phyloP scores from a whole-genome alignment of 2,113 vertebrate species.

The Morone chrysops region DNA sequence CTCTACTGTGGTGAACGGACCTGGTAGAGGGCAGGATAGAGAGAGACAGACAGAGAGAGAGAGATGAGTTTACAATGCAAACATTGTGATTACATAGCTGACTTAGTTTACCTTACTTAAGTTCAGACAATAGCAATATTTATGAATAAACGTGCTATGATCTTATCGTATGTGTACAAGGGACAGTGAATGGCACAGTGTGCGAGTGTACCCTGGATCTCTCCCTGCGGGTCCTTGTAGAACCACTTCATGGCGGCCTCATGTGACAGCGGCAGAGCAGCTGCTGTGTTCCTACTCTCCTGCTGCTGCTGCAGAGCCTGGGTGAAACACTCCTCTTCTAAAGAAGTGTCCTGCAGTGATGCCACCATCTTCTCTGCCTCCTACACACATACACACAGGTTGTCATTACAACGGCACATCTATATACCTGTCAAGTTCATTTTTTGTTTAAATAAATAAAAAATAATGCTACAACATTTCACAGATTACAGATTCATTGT shows the following conservation, averaged over 20 bases:
- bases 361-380: slow-evolving; percentile 95
- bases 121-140: background rate
- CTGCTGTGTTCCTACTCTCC: slow-evolving; percentile 89
- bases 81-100: background rate
- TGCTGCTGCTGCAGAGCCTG: slow-evolving; percentile 90
- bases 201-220: slow-evolving; percentile 89
- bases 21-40: slow-evolving; percentile 68
- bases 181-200: background rate
- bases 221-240: slow-evolving; percentile 95
- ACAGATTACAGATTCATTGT: no score
- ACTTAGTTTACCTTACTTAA: background rate
- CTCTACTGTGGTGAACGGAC: slow-evolving; percentile 93
- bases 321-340: slow-evolving; percentile 93
- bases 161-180: background rate
- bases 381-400: slow-evolving; percentile 68
- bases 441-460: no score
- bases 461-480: no score
- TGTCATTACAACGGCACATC: no score
- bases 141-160: background rate
- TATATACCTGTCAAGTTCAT: no score
- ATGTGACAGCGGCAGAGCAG: slow-evolving; percentile 91
- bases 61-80: slow-evolving; percentile 16
- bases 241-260: slow-evolving; percentile 96
- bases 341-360: slow-evolving; percentile 91
- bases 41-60: no score